Base-by-base conservation (phyloP, 2,888 invertebrate genomes). In the Terebella lapidaria region DNA sequence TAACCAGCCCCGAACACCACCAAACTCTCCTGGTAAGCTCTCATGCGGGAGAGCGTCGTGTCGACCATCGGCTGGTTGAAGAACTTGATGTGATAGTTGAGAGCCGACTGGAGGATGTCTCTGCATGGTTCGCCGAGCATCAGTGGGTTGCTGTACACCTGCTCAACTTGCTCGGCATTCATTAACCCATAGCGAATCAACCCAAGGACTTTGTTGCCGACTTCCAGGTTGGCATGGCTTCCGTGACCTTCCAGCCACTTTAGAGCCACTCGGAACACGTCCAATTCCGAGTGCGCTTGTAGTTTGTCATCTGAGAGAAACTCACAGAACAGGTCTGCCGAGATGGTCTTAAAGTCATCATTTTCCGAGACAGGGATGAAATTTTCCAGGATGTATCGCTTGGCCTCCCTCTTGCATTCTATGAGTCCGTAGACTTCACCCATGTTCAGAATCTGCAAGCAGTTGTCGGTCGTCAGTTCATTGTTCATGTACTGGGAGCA, bases 11-110 rank as follows among this genome's bases (percentile, higher is more conserved):
- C 69, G 24, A 69, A 45, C 22, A 69, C 55, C 2, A 68, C 63
- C 28, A 69, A 63, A 53, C 67, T 65, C 25, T 66, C 64, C 5
- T 57, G 54, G 28, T 68, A 69, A 18, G 66, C 66, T 18, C 69
- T 47, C 66, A 68, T 66, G 10, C 61, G 27, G 25, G 66, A 56
- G 20, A 69, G 63, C 2, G 25, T 29, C 28, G 30, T 28, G 56
- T 61, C 56, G 3, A 63, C 58, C 27, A 69, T 55, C 1, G 69
- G 69, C 59, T 69, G 69, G 3, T 47, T 59, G 56, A 69, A 69
- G 28, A 69, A 60, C 45, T 68, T 66, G 61, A 69, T 66, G 58
- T 69, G 69, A 35, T 69, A 69, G 52, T 61, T 64, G 53, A 69
- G 61, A 1, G 66, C 68, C 3, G 62, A 51, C 25, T 69, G 69